phyloP scores from a whole-genome alignment of 2,888 invertebrate species.

The Phasia obesa region DNA sequence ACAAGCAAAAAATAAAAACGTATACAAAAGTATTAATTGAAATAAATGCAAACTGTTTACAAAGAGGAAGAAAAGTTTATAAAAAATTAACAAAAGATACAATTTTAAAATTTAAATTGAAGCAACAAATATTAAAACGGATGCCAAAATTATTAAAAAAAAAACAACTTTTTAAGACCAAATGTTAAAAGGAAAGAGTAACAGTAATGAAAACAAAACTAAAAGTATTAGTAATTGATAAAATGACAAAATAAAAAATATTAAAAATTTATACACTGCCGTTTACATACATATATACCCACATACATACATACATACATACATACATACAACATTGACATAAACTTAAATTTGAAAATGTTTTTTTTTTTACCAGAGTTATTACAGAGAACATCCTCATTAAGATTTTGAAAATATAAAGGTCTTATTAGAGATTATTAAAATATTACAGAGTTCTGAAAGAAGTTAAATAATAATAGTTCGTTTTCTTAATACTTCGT shows the following conservation, averaged over 20 bases:
- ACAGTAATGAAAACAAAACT: slow-evolving; percentile 22
- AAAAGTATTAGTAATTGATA: slow-evolving; percentile 14
- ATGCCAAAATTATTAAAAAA: slow-evolving; percentile 45
- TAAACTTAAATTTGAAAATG: no score
- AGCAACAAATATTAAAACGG: neutral
- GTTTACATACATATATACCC: slow-evolving; percentile 62
- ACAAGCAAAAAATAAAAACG: slow-evolving; percentile 34
- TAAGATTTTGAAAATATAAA: no score
- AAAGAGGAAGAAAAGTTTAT: slow-evolving; percentile 29
- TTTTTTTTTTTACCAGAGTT: no score
- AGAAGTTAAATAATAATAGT: no score
- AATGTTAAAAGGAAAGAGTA: slow-evolving; percentile 28
- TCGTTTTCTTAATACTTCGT: no score
- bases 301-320: slow-evolving; percentile 27
- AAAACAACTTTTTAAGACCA: slow-evolving; percentile 28
- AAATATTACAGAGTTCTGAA: no score
- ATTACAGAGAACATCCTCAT: no score
- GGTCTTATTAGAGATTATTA: no score
- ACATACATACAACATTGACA: neutral
- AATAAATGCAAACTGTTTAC: neutral
- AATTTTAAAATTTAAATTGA: slow-evolving; percentile 37
- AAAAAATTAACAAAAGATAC: slow-evolving; percentile 1
- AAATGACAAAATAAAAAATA: slow-evolving; percentile 19
- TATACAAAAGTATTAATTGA: slow-evolving; percentile 19
- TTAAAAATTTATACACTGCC: slow-evolving; percentile 66